Percentiles rank a stretch among this genome's conserved stretches.
Conservation (phyloP, 2,888 invertebrate genomes). For the Chymomyza fuscimana region DNA sequence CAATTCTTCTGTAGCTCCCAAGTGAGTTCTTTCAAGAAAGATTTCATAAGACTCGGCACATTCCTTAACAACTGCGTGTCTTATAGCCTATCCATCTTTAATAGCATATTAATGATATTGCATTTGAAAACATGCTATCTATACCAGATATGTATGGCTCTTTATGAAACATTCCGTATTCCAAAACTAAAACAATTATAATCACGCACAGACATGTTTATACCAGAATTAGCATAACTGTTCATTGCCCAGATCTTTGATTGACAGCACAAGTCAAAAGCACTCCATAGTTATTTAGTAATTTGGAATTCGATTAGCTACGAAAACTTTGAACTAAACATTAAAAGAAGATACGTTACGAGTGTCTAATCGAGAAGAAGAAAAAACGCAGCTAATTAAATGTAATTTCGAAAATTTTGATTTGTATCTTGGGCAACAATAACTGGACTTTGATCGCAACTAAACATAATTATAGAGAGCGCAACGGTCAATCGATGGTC, state of each 20-base stretch:
- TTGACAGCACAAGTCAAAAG: slow-evolving; percentile 20
- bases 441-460: slow-evolving; percentile 65
- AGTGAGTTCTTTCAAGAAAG: too few relatives aligned
- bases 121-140: neutral
- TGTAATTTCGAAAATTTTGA: slow-evolving; percentile 7
- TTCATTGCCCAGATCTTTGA: slow-evolving; percentile 3
- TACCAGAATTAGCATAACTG: neutral
- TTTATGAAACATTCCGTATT: too few relatives aligned
- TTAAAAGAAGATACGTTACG: slow-evolving; percentile 1
- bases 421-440: slow-evolving; percentile 24
- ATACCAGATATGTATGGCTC: neutral
- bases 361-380: neutral
- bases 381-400: slow-evolving; percentile 38
- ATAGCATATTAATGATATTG: neutral
- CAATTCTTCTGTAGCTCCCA: too few relatives aligned
- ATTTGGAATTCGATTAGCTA: neutral
- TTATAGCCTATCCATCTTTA: neutral
- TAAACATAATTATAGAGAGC: slow-evolving; percentile 53
- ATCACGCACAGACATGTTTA: neutral
- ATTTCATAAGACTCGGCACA: neutral
- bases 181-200: neutral
- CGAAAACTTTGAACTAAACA: slow-evolving; percentile 28
- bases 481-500: neutral
- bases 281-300: slow-evolving; percentile 18
- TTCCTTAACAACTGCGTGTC: neutral